Evolutionary conservation across 2,888 invertebrate genomes (phyloP).

Genomic region (Orchestes rusci): DNA sequence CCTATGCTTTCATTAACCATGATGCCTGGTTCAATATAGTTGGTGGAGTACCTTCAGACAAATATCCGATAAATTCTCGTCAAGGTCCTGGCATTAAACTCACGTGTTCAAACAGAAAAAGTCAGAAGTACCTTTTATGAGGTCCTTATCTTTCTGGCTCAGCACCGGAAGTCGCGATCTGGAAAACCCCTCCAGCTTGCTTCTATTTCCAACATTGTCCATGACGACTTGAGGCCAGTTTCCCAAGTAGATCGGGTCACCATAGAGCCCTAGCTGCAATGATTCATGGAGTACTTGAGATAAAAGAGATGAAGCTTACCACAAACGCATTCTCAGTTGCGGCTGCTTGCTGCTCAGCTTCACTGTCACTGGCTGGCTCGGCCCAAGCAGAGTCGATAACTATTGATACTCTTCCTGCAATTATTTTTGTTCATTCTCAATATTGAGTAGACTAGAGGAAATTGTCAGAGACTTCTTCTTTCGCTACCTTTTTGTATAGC

Average conservation of each 20-base stretch:
- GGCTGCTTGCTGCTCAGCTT: constrained; percentile 16
- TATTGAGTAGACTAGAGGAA: background rate
- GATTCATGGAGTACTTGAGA: background rate
- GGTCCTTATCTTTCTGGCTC: constrained; percentile 51
- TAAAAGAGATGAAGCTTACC: constrained; percentile 12
- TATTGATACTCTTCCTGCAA: constrained; percentile 18
- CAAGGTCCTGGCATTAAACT: no score
- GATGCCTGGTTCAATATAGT: constrained; percentile 6
- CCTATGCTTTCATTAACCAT: constrained; percentile 16
- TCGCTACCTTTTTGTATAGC: constrained; percentile 27
- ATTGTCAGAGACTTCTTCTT: background rate
- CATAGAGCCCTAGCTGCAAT: constrained; percentile 28
- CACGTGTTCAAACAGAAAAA: constrained; percentile 34
- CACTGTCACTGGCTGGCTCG: constrained; percentile 16
- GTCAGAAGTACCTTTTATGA: constrained; percentile 57
- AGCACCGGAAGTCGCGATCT: constrained; percentile 57
- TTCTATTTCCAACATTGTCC: constrained; percentile 49
- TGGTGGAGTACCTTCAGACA: constrained; percentile 15
- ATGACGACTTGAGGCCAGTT: constrained; percentile 62
- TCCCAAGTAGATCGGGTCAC: constrained; percentile 54
- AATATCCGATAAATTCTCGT: no score
- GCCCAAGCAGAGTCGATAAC: constrained; percentile 17
- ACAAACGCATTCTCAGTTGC: constrained; percentile 18
- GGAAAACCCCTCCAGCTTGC: constrained; percentile 41
- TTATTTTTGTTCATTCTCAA: constrained; percentile 1